Evolutionary conservation across 53 echinoderm and acorn worm genomes (phyloP), one percentile per base, ranked within the genome.

Genomic region (Temnopleurus reevesii): DNA sequence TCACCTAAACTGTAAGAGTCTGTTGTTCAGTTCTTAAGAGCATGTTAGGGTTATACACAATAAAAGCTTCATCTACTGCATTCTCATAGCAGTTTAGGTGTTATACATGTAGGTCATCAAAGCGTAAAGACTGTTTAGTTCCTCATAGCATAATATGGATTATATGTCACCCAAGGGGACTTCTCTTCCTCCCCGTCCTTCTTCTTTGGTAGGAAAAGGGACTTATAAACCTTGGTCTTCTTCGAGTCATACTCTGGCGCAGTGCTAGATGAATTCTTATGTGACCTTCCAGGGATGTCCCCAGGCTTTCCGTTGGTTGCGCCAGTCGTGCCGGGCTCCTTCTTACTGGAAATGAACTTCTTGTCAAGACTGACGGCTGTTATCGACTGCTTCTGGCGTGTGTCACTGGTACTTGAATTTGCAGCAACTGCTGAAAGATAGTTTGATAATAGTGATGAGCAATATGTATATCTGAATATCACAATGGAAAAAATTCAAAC

Each of bases 141-240:
- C 49, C 86, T 86, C 96, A 96, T 96, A 38, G 96, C 94, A 58
- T 93, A 96, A 56, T 96, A 96, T 10, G 96, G 96, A 77, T 96
- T 96, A 61, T 96, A 96, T 8, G 96, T 96, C 27, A 96, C 96
- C 96, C 96, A 96, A 15, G 93, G 96, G 12, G 86, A 80, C 24
- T 76, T 54, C 28, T 93, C 51, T 31, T 28, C 77, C 13, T 89
- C 76, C 64, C 93, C 90, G 7, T 79, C 79, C 27, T 96, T 90
- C 21, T 93, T 92, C 90, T 94, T 94, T 24, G 93, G 34, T 17
- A 95, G 53, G 84, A 97, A 97, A 54, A 97, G 81, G 30, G 97
- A 97, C 77, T 97, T 93, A 49, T 97, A 97, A 3, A 93, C 95
- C 25, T 87, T 59, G 85, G 93, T 97, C 88, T 92, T 90, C 45